Conservation (phyloP, 2,888 invertebrate genomes). For the Agrotis segetum region DNA sequence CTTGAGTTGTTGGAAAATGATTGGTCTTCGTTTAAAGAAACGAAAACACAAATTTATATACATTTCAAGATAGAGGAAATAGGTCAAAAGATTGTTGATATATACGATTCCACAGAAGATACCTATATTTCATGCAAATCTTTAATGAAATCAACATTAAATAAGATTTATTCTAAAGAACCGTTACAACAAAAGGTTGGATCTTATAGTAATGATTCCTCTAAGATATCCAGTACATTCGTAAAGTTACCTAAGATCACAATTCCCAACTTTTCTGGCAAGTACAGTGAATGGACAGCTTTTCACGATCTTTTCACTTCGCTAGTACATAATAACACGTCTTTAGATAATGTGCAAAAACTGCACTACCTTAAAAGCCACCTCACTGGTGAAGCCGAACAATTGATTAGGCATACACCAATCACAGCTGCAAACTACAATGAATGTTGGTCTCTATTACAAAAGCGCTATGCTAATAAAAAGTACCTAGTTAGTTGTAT, state of each 20-base stretch:
- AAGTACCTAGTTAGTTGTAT: slow-evolving; percentile 55
- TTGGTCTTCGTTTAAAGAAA: slow-evolving; percentile 23
- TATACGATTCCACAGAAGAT: slow-evolving; percentile 22
- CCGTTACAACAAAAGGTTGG: neutral
- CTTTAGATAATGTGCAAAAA: slow-evolving; percentile 14
- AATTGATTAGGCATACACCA: slow-evolving; percentile 54
- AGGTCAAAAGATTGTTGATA: slow-evolving; percentile 16
- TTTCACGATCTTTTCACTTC: neutral
- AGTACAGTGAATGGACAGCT: slow-evolving; percentile 18
- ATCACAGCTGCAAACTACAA: slow-evolving; percentile 56
- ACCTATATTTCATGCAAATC: slow-evolving; percentile 10
- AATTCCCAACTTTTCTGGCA: slow-evolving; percentile 15
- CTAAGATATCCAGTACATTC: neutral
- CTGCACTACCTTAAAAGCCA: slow-evolving; percentile 20
- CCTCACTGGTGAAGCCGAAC: slow-evolving; percentile 43
- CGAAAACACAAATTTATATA: slow-evolving; percentile 15
- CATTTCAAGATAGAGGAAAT: slow-evolving; percentile 17
- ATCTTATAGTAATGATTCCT: neutral
- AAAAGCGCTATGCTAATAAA: slow-evolving; percentile 59
- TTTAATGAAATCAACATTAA: slow-evolving; percentile 7
- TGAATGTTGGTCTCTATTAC: slow-evolving; percentile 55
- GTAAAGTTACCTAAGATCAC: slow-evolving; percentile 13
- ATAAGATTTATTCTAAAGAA: slow-evolving; percentile 2
- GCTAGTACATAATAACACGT: neutral
- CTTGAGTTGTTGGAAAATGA: slow-evolving; percentile 26